phyloP scores from a whole-genome alignment of 1,140 invertebrate genomes.

The Mizuhopecten yessoensis region DNA sequence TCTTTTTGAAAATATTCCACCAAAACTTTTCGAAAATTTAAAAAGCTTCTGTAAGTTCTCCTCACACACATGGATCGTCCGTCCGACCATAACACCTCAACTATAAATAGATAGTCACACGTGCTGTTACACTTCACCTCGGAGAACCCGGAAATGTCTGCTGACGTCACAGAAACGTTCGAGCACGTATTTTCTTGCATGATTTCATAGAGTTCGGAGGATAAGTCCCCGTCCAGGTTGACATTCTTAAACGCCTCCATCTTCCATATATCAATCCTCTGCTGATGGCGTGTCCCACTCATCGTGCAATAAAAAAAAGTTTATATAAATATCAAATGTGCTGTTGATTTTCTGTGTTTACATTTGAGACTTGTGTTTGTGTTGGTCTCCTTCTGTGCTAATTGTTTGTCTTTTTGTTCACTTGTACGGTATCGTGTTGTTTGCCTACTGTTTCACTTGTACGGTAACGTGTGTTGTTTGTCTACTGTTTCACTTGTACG shows the following conservation, averaged over 20 bases:
- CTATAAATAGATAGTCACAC: constrained; percentile 54
- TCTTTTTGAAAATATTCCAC: constrained; percentile 31
- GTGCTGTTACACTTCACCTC: constrained; percentile 46
- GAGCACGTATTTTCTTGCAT: constrained; percentile 21
- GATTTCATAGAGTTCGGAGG: background rate
- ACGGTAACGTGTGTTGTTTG: too few relatives aligned
- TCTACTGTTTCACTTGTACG: too few relatives aligned
- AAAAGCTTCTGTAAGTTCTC: constrained; percentile 54
- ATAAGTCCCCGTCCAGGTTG: background rate
- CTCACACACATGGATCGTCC: constrained; percentile 47
- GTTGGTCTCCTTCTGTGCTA: too few relatives aligned
- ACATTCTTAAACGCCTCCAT: background rate
- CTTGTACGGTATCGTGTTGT: too few relatives aligned
- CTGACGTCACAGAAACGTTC: constrained; percentile 53
- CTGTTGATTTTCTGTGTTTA: too few relatives aligned
- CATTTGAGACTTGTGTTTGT: too few relatives aligned
- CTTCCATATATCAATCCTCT: background rate
- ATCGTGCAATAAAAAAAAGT: constrained; percentile 6
- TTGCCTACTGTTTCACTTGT: too few relatives aligned
- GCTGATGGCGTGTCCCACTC: background rate
- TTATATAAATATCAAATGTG: too few relatives aligned
- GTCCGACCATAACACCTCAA: constrained; percentile 56
- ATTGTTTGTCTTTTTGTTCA: too few relatives aligned
- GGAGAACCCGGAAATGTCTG: constrained; percentile 51
- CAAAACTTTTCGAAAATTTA: constrained; percentile 51